These are phyloP conservation scores for Polia nebulosa DNA, from an alignment of 2,888 invertebrate species.

Conservation along the genomic window DNA sequence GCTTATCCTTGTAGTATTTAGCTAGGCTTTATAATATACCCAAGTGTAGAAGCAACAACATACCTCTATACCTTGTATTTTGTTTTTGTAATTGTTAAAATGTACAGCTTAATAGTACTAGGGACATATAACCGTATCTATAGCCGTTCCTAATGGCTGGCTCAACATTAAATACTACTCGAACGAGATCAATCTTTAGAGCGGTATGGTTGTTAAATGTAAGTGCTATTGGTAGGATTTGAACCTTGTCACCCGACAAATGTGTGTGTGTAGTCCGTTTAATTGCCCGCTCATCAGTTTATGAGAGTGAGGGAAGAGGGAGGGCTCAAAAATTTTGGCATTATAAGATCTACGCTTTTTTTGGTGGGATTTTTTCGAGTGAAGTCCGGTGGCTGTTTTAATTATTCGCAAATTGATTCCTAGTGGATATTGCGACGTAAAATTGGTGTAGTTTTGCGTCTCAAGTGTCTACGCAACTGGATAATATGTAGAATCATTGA, in stretches of 20 bases:
- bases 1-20: too few species aligned
- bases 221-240: not conserved
- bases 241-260: not conserved
- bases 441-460: too few species aligned
- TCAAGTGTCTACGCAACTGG: too few species aligned
- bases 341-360: too few species aligned
- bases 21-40: not conserved
- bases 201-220: not conserved
- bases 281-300: not conserved
- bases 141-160: slow-evolving; percentile 29
- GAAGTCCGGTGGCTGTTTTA: too few species aligned
- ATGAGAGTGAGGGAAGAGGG: not conserved
- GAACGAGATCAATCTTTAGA: slow-evolving; percentile 27
- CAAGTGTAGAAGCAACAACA: not conserved
- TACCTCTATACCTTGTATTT: not conserved
- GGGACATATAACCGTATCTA: slow-evolving; percentile 21
- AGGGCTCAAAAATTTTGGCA: too few species aligned
- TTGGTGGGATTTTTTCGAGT: too few species aligned
- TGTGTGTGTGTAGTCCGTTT: not conserved
- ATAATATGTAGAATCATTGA: too few species aligned
- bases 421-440: too few species aligned
- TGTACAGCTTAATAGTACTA: slow-evolving; percentile 28
- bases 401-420: too few species aligned
- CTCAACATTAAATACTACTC: slow-evolving; percentile 8
- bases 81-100: slow-evolving; percentile 4